Evolutionary conservation across 2,888 invertebrate species (phyloP).

Genomic region (Cheiracanthium punctorium): DNA sequence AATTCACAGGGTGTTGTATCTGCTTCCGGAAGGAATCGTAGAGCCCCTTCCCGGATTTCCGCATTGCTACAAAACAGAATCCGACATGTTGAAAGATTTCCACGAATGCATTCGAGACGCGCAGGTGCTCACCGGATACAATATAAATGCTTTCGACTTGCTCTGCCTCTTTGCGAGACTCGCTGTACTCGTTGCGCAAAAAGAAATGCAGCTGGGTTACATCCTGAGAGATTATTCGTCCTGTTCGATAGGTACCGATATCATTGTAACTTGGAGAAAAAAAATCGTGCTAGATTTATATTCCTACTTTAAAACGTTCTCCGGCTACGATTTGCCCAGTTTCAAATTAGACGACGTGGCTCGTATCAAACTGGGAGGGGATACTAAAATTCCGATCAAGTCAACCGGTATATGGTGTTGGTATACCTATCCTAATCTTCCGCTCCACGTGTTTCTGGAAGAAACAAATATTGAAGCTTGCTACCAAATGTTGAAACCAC

Average conservation of each 20-base stretch:
- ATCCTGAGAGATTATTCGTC: constrained; percentile 23
- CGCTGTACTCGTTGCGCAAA: background rate
- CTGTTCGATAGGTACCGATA: background rate
- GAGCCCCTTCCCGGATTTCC: background rate
- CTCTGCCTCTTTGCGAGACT: constrained; percentile 22
- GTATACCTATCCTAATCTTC: constrained; percentile 1
- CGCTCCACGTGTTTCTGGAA: too few species aligned
- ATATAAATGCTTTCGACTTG: constrained; percentile 36
- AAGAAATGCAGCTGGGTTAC: background rate
- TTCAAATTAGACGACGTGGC: constrained; percentile 38
- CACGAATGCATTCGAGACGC: constrained; percentile 13
- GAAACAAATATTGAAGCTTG: too few species aligned
- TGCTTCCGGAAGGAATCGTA: background rate
- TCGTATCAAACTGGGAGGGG: background rate
- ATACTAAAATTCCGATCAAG: constrained; percentile 18
- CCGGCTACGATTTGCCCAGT: background rate
- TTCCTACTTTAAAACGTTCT: constrained; percentile 25
- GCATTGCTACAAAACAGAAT: background rate
- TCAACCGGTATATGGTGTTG: constrained; percentile 30
- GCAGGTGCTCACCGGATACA: constrained; percentile 32
- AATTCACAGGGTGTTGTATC: background rate
- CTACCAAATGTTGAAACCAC: background rate
- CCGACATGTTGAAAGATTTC: constrained; percentile 7
- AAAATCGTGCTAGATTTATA: constrained; percentile 29
- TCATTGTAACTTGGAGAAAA: constrained; percentile 18